phyloP scores from a whole-genome alignment of 2,113 vertebrate species.

The Gymnarchus niloticus region DNA sequence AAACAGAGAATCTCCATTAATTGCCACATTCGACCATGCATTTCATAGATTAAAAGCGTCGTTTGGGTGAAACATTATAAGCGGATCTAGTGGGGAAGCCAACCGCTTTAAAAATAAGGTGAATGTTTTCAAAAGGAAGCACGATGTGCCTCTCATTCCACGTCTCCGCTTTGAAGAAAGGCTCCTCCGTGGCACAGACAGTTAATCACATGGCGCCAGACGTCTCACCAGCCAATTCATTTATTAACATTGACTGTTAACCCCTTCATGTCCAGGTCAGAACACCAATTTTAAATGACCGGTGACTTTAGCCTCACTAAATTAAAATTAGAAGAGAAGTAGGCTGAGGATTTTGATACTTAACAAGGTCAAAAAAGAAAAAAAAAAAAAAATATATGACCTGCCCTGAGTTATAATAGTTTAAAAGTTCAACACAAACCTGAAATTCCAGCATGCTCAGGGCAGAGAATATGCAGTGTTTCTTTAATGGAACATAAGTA shows the following conservation, averaged over 20 bases:
- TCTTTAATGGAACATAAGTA: constrained; percentile 19
- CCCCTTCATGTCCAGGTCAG: not conserved
- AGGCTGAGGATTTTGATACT: not conserved
- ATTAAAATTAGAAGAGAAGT: not conserved
- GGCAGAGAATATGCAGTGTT: constrained; percentile 16
- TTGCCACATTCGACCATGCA: not conserved
- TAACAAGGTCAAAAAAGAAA: not conserved
- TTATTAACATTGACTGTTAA: too few species aligned
- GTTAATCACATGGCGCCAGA: too few species aligned
- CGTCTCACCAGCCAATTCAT: not conserved
- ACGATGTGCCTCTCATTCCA: not conserved
- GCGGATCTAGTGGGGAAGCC: not conserved
- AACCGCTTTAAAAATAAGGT: not conserved
- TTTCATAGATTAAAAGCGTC: not conserved
- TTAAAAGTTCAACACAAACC: constrained; percentile 17
- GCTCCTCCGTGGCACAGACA: not conserved
- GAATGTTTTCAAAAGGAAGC: not conserved
- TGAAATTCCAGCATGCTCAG: constrained; percentile 27
- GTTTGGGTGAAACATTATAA: not conserved
- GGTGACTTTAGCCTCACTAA: too few species aligned
- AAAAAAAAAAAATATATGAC: not conserved
- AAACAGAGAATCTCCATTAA: not conserved
- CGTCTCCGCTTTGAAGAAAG: not conserved
- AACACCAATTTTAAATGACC: not conserved
- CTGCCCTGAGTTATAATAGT: not conserved